Conservation (phyloP, 2,888 invertebrate genomes). For the Alentia gelatinosa region DNA sequence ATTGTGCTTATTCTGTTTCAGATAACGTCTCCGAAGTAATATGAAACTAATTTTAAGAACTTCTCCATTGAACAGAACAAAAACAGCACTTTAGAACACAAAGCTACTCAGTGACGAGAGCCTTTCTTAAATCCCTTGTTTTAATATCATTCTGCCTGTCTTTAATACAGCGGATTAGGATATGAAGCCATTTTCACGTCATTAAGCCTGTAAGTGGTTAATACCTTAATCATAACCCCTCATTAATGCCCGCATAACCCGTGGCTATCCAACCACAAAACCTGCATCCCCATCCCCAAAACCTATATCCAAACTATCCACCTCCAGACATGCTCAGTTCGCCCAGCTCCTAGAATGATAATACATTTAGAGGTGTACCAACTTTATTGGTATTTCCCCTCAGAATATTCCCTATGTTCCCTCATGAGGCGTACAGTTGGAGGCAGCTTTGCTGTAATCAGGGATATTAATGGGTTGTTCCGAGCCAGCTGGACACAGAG, state of each 20-base stretch:
- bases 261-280: no score
- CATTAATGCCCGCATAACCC: not conserved
- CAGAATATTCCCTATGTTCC: not conserved
- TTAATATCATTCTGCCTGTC: not conserved
- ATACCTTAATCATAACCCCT: constrained; percentile 1
- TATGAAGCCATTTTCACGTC: not conserved
- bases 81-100: not conserved
- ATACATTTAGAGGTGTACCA: no score
- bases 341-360: no score
- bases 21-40: not conserved
- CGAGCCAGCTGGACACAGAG: constrained; percentile 37
- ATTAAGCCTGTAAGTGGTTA: not conserved
- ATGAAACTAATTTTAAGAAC: not conserved
- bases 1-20: not conserved
- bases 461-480: not conserved
- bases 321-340: no score
- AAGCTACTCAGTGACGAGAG: not conserved
- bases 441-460: not conserved
- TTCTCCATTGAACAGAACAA: not conserved
- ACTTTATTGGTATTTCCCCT: no score
- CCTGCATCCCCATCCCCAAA: no score
- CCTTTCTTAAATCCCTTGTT: not conserved
- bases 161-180: not conserved
- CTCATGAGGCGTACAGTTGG: not conserved
- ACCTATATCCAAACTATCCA: no score